Conservation (phyloP, 1,140 invertebrate species). For the Tribolium madens region DNA sequence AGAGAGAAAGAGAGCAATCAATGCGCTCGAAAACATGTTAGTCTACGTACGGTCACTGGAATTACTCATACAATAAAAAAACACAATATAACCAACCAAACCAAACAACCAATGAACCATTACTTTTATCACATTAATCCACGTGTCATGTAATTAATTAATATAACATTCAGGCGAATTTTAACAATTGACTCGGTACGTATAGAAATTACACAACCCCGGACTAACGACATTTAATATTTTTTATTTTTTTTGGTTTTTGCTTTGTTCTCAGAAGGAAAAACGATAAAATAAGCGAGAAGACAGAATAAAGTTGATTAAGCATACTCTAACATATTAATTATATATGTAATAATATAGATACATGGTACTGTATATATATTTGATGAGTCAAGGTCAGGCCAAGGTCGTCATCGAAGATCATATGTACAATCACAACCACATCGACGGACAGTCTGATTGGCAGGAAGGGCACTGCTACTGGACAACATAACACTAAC, state of each 20-base stretch:
- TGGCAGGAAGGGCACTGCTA: constrained; percentile 58
- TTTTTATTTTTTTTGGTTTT: constrained; percentile 59
- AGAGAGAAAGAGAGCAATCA: constrained; percentile 49
- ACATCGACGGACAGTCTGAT: constrained; percentile 59
- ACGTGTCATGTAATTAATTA: constrained; percentile 55
- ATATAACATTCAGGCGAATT: constrained; percentile 44
- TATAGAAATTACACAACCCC: constrained; percentile 58
- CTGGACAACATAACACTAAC: constrained; percentile 36
- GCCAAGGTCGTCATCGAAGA: constrained; percentile 63
- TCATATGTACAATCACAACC: constrained; percentile 63
- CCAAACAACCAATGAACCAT: constrained; percentile 56
- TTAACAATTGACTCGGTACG: constrained; percentile 51
- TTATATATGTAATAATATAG: constrained; percentile 60
- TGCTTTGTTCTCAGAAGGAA: constrained; percentile 54
- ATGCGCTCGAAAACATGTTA: constrained; percentile 51
- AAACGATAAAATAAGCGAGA: constrained; percentile 53
- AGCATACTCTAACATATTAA: constrained; percentile 58
- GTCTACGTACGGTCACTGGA: constrained; percentile 55
- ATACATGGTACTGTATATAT: constrained; percentile 60
- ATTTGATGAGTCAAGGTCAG: constrained; percentile 61
- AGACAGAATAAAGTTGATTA: constrained; percentile 59
- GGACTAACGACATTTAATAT: constrained; percentile 60
- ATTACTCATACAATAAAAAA: constrained; percentile 45
- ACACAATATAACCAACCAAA: constrained; percentile 49
- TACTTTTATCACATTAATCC: constrained; percentile 58